Evolutionary conservation across 1,140 invertebrate genomes (phyloP).

Genomic region (Acyrthosiphon pisum): DNA sequence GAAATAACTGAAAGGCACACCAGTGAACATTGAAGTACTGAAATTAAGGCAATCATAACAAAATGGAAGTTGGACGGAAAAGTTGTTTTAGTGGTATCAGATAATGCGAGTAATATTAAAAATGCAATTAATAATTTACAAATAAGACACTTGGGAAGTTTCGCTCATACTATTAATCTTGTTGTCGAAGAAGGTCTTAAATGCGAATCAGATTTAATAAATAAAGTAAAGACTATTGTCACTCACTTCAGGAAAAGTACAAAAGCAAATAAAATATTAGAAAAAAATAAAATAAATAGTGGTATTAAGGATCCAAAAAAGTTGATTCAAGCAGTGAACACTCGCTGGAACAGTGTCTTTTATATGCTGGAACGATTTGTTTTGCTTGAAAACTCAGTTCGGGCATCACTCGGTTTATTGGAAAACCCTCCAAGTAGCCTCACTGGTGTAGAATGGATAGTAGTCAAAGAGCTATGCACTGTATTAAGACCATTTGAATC

Average conservation of each 20-base stretch:
- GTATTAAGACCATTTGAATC: no score
- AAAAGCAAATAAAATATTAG: background rate
- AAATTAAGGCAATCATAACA: background rate
- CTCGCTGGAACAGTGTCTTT: background rate
- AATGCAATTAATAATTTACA: background rate
- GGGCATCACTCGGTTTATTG: background rate
- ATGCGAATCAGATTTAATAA: background rate
- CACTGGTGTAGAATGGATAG: no score
- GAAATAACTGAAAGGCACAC: slow-evolving; percentile 18
- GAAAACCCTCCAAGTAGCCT: background rate
- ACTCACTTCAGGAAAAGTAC: background rate
- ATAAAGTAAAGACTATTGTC: background rate
- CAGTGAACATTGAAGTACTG: background rate
- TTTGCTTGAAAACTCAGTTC: background rate
- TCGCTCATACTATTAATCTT: slow-evolving; percentile 7
- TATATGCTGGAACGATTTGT: background rate
- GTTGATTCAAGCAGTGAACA: background rate
- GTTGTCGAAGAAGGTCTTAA: background rate
- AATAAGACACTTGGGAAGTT: background rate
- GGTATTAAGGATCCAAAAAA: background rate
- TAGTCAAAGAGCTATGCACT: no score
- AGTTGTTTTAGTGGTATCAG: background rate
- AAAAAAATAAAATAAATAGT: background rate
- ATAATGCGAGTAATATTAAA: slow-evolving; percentile 29
- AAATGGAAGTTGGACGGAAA: background rate